Percentiles rank a stretch among this genome's conserved stretches.
phyloP scores from a whole-genome alignment of 2,113 vertebrate species.

The Rhinolophus ferrumequinum region DNA sequence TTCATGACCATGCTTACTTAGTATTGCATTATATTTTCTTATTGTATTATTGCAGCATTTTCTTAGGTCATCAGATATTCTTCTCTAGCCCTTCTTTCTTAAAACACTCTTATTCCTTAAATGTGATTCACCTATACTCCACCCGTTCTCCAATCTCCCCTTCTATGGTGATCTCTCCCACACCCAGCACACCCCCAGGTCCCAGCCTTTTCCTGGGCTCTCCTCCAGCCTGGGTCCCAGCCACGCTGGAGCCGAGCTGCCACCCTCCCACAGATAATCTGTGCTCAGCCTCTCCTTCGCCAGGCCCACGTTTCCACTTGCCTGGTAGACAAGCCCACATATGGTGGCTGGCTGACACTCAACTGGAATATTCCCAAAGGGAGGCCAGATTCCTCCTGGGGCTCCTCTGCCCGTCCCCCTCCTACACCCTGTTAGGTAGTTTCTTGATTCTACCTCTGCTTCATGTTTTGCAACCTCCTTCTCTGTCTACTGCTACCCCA shows the following conservation, averaged over 20 bases:
- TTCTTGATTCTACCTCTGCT: neutral
- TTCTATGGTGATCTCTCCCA: neutral
- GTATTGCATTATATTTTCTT: neutral
- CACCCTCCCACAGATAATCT: rapidly evolving
- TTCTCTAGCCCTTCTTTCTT: neutral
- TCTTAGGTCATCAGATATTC: neutral
- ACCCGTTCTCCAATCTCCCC: neutral
- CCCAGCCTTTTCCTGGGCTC: neutral
- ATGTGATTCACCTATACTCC: neutral
- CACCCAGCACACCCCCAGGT: rapidly evolving
- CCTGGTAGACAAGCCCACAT: neutral
- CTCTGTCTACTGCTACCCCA: neutral
- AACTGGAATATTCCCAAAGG: neutral
- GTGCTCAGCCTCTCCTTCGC: neutral
- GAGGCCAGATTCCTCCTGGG: neutral
- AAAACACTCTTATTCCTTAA: neutral
- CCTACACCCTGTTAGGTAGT: neutral
- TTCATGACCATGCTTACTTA: neutral
- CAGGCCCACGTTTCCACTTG: neutral
- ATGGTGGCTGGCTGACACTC: rapidly evolving
- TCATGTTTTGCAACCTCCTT: neutral
- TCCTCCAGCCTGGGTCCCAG: neutral
- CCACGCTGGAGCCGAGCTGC: rapidly evolving
- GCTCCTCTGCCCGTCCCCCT: too few species aligned
- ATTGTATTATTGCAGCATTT: neutral